These are phyloP conservation scores for Chloropsis cyanopogon DNA, from an alignment of 2,113 vertebrate genomes.

Conservation along the genomic window DNA sequence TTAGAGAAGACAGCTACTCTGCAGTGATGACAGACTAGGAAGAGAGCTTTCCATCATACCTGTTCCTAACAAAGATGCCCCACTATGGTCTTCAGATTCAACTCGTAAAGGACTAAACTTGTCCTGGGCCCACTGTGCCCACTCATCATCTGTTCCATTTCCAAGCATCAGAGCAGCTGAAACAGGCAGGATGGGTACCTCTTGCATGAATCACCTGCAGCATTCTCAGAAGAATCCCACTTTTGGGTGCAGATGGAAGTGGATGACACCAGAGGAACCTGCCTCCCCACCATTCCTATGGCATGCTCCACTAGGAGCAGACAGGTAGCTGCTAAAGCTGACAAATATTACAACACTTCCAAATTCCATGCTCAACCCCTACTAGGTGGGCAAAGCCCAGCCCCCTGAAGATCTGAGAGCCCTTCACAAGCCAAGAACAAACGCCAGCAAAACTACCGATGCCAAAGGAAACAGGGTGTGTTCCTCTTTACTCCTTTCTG, in stretches of 20 bases:
- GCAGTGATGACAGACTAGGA: background rate
- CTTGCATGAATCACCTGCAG: background rate
- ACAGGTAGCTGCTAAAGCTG: background rate
- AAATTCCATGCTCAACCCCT: background rate
- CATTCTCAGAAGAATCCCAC: background rate
- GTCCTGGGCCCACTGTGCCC: no score
- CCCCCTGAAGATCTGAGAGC: background rate
- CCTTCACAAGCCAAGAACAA: background rate
- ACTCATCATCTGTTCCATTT: background rate
- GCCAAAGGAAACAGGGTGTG: background rate
- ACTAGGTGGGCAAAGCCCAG: background rate
- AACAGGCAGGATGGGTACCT: background rate
- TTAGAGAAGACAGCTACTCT: background rate
- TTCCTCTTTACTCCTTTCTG: background rate
- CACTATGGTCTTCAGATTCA: accelerated
- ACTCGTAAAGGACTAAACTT: background rate
- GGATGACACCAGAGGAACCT: background rate
- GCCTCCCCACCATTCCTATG: background rate
- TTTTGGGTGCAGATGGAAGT: background rate
- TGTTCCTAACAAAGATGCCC: background rate
- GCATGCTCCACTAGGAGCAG: background rate
- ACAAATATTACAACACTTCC: background rate
- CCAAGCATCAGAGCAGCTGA: background rate
- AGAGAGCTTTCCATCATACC: background rate
- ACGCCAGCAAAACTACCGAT: accelerated